Conservation (phyloP, 1,140 invertebrate species). For the Prorops nasuta region DNA sequence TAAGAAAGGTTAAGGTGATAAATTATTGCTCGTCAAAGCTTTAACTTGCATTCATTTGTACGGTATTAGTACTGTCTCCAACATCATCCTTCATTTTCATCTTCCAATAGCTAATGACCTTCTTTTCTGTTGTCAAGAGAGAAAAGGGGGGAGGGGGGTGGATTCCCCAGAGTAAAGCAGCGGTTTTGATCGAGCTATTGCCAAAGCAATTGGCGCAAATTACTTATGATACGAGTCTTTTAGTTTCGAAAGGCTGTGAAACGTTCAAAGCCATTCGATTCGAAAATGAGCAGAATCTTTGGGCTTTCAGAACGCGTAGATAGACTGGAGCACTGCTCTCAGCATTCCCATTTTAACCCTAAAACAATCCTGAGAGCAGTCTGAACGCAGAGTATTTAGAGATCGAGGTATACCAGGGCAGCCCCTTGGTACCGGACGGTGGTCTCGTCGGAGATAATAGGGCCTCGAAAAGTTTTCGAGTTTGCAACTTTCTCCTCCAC, state of each 20-base stretch:
- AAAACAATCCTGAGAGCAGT: constrained; percentile 14
- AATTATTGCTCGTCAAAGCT: constrained; percentile 48
- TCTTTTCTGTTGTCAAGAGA: no score
- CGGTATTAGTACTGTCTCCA: constrained; percentile 49
- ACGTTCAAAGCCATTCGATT: no score
- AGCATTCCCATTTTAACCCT: neutral
- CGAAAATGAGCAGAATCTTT: no score
- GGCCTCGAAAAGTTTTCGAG: constrained; percentile 47
- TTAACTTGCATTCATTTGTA: constrained; percentile 52
- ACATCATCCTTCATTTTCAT: constrained; percentile 47
- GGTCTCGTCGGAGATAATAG: constrained; percentile 46
- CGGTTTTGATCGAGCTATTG: no score
- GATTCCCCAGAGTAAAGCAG: no score
- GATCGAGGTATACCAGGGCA: constrained; percentile 33
- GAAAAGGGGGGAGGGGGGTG: no score
- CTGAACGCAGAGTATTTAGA: constrained; percentile 32
- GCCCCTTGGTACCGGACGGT: constrained; percentile 41
- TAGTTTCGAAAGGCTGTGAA: no score
- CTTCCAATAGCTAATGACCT: no score
- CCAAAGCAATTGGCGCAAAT: no score
- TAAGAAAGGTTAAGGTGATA: constrained; percentile 39
- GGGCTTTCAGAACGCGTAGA: no score
- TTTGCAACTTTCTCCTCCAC: constrained; percentile 42
- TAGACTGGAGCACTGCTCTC: no score
- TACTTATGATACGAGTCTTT: no score